Base-by-base conservation (phyloP, 2,888 invertebrate genomes). In the Ceraclea dissimilis region DNA sequence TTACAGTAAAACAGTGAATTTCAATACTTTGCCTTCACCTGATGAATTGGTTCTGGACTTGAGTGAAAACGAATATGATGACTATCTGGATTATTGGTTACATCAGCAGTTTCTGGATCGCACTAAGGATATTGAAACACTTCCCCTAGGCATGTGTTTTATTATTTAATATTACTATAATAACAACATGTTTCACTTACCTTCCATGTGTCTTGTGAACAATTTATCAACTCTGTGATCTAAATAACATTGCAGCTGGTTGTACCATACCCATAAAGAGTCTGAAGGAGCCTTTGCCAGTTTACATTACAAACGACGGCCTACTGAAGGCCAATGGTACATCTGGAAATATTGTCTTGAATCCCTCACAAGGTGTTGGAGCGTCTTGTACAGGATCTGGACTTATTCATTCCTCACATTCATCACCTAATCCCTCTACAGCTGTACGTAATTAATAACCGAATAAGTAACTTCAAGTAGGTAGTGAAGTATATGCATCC, bases 11-110 rank as follows among this genome's bases (percentile, higher is more conserved):
- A 22, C 8, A n/a, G 47, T 56, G 8, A 19, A 33, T 8, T 53
- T 58, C n/a, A 47, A 52, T n/a, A 47, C 57, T 22, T 58, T 65
- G 50, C 71, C 72, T 1, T 71, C 73, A 54, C 77, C 76, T 1
- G 68, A 70, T 2, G 65, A 73, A 8, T 63, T 76, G 19, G 74
- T 72, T 1, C 63, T 71, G 49, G 60, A 71, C 33, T 68, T 76
- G 22, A 68, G 67, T 51, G 77, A 77, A 66, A 75, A 78, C 1
- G 72, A 74, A 10, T 77, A 75, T 57, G 76, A 78, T 61, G 75
- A 76, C 56, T 76, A 76, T 54, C 67, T 76, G 6, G 76, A 76
- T 50, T 61, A 63, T 5, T 77, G 74, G 74, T 67, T 77, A 8
- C 82, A 81, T 62, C 56, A 71, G 74, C 46, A 71, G 81, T n/a